phyloP scores from a whole-genome alignment of 2,113 vertebrate genomes.

The Phaethornis superciliosus region DNA sequence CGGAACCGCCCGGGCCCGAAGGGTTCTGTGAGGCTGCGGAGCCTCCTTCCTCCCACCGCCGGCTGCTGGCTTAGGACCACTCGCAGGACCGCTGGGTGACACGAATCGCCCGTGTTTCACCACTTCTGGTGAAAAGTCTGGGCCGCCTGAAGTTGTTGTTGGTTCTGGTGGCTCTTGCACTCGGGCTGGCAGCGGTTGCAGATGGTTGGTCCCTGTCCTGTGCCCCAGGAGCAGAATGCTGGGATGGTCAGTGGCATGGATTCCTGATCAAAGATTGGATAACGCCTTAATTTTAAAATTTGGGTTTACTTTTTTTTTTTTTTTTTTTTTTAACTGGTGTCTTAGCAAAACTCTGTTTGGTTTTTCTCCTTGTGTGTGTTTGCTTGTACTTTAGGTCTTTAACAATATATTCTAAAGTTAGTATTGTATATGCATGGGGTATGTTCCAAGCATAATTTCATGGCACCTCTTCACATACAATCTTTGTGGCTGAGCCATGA shows the following conservation, averaged over 20 bases:
- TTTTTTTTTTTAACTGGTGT: not conserved
- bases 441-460: not conserved
- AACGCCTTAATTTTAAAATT: too few relatives aligned
- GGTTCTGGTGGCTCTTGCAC: not conserved
- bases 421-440: not conserved
- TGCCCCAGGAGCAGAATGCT: not conserved
- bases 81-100: not conserved
- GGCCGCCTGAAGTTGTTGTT: not conserved
- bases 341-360: not conserved
- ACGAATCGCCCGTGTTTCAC: not conserved
- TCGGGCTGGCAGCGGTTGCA: not conserved
- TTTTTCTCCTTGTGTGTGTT: not conserved
- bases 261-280: not conserved
- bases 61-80: not conserved
- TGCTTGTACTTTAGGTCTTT: not conserved
- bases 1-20: not conserved
- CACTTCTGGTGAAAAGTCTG: not conserved
- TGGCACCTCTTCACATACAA: not conserved
- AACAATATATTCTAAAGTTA: not conserved
- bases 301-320: too few relatives aligned
- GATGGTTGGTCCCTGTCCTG: not conserved
- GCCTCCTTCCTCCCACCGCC: not conserved
- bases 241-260: not conserved
- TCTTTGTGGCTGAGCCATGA: not conserved
- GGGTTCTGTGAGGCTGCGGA: not conserved